Evolutionary conservation across 2,888 invertebrate species (phyloP), one percentile per base, ranked within the genome.

Genomic region (Penaeus monodon): DNA sequence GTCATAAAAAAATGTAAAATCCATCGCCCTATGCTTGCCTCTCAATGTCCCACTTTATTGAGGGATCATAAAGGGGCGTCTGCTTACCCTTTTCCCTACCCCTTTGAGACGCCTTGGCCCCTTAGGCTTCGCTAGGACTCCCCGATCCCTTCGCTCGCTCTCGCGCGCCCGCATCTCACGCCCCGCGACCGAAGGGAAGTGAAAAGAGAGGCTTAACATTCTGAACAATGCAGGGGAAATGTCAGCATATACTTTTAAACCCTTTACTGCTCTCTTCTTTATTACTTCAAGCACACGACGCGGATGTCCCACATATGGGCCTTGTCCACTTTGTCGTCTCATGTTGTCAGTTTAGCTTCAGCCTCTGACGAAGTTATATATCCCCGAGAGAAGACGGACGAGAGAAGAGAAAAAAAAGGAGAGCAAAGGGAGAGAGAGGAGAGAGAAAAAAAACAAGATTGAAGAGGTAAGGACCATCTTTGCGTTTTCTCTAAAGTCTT

Each of bases 31-130:
- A 73, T 80, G 81, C 85, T 81, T 81, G 66, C 65, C 80, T 70
- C 79, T 49, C 38, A 27, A 74, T 73, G 33, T 66, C 76, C 65
- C 80, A 86, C 86, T 86, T 86, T 86, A 86, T 86, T 73, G 86
- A 86, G 86, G 86, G 76, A 77, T 86, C 77, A 77, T 86, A 86
- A 86, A 86, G 86, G 63, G 86, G 63, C 63, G 86, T 29, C 77
- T 81, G 81, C 81, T 86, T 81, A 86, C 86, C 86, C 86, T 86
- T 57, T 86, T 86, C 76, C 86, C 86, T 86, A 86, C 86, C 86
- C 86, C 86, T 86, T 86, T 86, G 74, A 63, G 68, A 57, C 57
- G 57, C 17, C 17, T 57, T 12, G 57, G 57, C 57, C 57, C 17
- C 20, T 57, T 57, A 17, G 57, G 57, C 57, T 17, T 57, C 57